Base-by-base conservation (phyloP, 2,797 vertebrate genomes). In the Brachyalestes nurse region DNA sequence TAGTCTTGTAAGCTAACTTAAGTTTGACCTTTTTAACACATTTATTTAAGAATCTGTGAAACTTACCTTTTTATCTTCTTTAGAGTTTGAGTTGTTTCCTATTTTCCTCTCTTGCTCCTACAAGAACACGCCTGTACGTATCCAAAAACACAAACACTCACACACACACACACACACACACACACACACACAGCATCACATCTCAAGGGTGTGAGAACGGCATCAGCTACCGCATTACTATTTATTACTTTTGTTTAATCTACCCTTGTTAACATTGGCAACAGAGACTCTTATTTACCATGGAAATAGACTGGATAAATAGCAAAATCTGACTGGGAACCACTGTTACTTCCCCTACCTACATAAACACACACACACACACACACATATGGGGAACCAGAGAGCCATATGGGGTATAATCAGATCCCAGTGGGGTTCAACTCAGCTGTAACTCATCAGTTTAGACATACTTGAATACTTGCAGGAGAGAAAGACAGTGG, bases 381-480 rank as follows among this genome's bases (percentile, higher is more conserved):
- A 51, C 47, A 77, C 75, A 78, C 23, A 74, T 25, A 47, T 45
- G 40, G 57, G 71, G 71, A 65, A 78, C 62, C 66, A 66, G 62
- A 74, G 78, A 82, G 82, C 80, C 81, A 84, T 73, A 45, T 78
- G 72, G 72, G 80, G 82, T 81, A 55, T 73, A 83, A 82, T 86
- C 79, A 53, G 45, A 83, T 81, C 65, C 78, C 72, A 71, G 49
- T 70, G 38, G 25, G 17, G 55, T 72, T 82, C 70, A 80, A 82
- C 62, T 21, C 14, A 23, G 72, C 71, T 74, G 79, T 83, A 89
- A 89, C 78, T 87, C 92, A 90, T 75, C 72, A 86, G 89, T 89
- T 92, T 90, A 92, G 91, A 92, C 86, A 91, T 93, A 93, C 93
- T 93, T 92, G 93, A 94, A 93, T 42, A 84, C 87, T 72, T 83